Conservation (phyloP, 1,140 invertebrate genomes). For the Scaptomyza pallida region DNA sequence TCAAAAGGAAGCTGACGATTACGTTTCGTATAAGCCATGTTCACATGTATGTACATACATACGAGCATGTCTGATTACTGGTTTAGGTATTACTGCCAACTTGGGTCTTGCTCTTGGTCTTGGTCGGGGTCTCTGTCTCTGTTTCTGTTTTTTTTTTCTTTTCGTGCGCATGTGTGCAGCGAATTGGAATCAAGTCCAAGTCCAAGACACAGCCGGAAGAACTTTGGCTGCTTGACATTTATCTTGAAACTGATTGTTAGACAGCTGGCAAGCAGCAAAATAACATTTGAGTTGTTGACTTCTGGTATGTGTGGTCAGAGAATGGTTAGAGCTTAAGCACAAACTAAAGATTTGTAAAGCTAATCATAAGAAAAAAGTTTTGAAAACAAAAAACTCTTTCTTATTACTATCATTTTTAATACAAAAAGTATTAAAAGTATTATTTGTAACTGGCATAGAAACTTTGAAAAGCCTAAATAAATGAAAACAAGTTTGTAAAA, state of each 20-base stretch:
- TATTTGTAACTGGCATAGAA: no score
- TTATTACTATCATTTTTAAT: no score
- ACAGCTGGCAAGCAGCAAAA: conserved; percentile 29
- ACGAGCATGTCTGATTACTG: conserved; percentile 10
- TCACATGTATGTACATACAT: conserved; percentile 12
- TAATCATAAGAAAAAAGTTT: no score
- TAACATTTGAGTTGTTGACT: not conserved
- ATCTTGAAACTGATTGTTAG: conserved; percentile 45
- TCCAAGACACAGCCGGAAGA: conserved; percentile 43
- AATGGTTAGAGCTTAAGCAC: not conserved
- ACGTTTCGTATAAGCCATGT: conserved; percentile 55
- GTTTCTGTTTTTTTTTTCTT: conserved; percentile 5
- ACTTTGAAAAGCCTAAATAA: no score
- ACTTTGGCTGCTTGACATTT: conserved; percentile 44
- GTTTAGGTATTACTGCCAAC: conserved; percentile 19
- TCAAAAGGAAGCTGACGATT: conserved; percentile 78
- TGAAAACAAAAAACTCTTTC: no score
- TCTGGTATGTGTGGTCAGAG: no score
- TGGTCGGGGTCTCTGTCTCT: not conserved
- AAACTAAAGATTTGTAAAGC: not conserved
- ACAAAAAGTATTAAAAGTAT: no score
- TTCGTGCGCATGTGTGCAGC: conserved; percentile 24
- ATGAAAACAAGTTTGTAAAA: not conserved
- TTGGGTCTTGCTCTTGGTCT: not conserved
- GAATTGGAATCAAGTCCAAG: conserved; percentile 23